A percentile compares a stretch with the other conserved stretches of the same genome.
phyloP scores from a whole-genome alignment of 30 jellyfish, hydroid and myxozoan genomes.

The Nemopilema nomurai region DNA sequence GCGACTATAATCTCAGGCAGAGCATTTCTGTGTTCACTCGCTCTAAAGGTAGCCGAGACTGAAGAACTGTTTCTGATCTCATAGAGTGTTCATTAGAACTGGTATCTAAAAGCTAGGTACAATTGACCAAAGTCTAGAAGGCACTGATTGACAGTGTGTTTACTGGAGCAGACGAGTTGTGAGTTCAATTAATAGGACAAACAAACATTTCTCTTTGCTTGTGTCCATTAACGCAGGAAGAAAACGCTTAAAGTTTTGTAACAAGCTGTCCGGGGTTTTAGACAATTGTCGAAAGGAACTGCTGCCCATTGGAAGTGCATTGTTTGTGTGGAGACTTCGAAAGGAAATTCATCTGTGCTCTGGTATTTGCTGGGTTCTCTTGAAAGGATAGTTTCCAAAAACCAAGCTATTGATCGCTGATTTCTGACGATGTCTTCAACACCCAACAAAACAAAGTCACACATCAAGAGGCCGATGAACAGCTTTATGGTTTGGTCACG shows the following conservation, averaged over 20 bases:
- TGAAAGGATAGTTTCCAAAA: too few relatives aligned
- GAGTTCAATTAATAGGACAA: not conserved
- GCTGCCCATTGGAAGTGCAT: not conserved
- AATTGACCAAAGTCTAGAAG: not conserved
- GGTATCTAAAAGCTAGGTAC: not conserved
- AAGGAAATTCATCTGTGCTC: too few relatives aligned
- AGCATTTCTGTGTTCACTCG: not conserved
- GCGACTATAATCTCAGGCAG: not conserved
- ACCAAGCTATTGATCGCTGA: not conserved
- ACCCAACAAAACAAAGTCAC: slow-evolving; percentile 28
- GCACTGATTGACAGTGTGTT: not conserved
- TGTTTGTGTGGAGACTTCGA: too few relatives aligned
- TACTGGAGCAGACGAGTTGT: not conserved
- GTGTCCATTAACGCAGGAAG: not conserved
- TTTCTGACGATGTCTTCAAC: slow-evolving; percentile 7
- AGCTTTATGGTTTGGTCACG: slow-evolving; percentile 87
- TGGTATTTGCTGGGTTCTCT: too few relatives aligned
- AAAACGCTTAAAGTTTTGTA: too few relatives aligned
- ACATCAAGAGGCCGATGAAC: slow-evolving; percentile 81
- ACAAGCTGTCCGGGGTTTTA: not conserved
- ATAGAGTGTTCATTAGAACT: not conserved
- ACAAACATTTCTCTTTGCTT: not conserved
- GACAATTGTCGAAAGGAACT: not conserved
- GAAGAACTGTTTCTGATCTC: not conserved
- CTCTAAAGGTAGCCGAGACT: not conserved